Percentiles rank a stretch among this genome's conserved stretches.
Evolutionary conservation across 2,797 vertebrate species (phyloP).

Genomic region (Gymnothorax reevesii): DNA sequence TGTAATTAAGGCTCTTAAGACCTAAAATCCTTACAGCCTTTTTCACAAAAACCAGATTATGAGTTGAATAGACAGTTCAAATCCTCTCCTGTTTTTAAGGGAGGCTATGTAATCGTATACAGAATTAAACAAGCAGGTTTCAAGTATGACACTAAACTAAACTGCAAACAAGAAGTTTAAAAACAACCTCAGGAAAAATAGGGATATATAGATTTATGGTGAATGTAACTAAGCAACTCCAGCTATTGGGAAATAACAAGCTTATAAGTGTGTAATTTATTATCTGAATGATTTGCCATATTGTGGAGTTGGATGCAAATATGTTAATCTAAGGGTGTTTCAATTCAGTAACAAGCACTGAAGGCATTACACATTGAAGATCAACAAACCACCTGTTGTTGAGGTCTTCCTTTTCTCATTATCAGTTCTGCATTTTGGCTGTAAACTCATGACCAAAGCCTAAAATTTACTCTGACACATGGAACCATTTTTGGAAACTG

Average conservation of each 20-base stretch:
- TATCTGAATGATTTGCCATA: not conserved
- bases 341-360: not conserved
- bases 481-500: not conserved
- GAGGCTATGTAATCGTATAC: slow-evolving; percentile 30
- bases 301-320: not conserved
- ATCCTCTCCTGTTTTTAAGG: slow-evolving; percentile 31
- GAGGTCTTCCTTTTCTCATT: not conserved
- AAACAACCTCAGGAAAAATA: not conserved
- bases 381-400: not conserved
- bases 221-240: not conserved
- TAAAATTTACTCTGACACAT: not conserved
- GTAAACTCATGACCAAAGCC: not conserved
- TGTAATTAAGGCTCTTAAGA: not conserved
- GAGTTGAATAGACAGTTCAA: not conserved
- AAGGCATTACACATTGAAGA: not conserved
- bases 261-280: not conserved
- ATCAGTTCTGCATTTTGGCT: slow-evolving; percentile 7
- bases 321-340: not conserved
- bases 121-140: slow-evolving; percentile 8
- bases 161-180: not conserved
- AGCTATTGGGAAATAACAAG: not conserved
- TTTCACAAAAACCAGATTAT: not conserved
- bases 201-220: not conserved
- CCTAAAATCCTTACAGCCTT: not conserved
- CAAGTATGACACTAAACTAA: not conserved